These are phyloP conservation scores for Pyrrhura leucotis DNA, from an alignment of 2,797 vertebrate species.

Conservation along the genomic window DNA sequence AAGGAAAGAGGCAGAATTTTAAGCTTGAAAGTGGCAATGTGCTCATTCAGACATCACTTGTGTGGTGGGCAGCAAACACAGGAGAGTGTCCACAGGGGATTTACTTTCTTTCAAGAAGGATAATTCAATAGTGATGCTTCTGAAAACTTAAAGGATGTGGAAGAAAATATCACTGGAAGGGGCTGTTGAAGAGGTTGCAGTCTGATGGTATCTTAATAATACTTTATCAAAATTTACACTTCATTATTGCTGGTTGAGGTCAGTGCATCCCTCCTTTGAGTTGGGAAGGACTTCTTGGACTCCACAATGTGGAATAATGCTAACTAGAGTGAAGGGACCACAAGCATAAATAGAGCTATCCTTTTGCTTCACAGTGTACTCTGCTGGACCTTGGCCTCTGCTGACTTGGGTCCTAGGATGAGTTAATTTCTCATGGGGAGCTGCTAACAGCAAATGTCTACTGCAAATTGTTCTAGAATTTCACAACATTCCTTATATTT, in stretches of 20 bases:
- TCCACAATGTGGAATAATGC: rapidly evolving
- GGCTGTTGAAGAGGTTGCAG: neutral
- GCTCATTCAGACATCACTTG: neutral
- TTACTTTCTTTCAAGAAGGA: neutral
- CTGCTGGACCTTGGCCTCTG: neutral
- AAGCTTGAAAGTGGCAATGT: neutral
- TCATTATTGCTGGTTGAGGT: neutral
- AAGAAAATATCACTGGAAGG: neutral
- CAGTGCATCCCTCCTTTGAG: neutral
- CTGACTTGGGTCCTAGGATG: neutral
- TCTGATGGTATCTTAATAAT: neutral
- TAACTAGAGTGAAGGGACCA: neutral
- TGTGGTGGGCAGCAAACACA: neutral
- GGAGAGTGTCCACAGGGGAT: neutral
- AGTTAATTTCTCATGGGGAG: neutral
- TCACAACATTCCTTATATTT: neutral
- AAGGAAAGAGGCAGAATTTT: neutral
- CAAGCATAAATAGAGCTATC: neutral
- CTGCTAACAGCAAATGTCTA: neutral
- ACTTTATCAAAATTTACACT: neutral
- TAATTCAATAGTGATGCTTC: neutral
- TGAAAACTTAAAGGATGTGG: neutral
- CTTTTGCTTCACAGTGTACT: neutral
- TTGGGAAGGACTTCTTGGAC: neutral
- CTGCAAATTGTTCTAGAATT: neutral